phyloP scores from a whole-genome alignment of 2,797 vertebrate species.

The Rhincodon typus region DNA sequence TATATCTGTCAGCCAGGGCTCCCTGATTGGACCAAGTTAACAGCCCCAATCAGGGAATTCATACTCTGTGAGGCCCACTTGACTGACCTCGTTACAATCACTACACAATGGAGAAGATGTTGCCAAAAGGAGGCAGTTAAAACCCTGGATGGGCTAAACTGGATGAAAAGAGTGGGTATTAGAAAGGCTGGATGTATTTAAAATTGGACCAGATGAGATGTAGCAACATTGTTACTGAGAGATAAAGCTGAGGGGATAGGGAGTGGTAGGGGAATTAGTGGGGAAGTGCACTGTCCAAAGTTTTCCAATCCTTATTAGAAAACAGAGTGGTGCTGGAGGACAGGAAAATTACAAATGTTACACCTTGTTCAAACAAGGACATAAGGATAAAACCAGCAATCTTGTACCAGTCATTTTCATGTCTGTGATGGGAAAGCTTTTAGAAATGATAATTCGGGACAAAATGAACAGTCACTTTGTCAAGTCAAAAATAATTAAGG shows the following conservation, averaged over 20 bases:
- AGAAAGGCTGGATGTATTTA: background rate
- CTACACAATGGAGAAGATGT: background rate
- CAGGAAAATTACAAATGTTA: background rate
- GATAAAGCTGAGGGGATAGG: background rate
- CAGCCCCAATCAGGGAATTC: too few relatives aligned
- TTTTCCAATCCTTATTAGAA: background rate
- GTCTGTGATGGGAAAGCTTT: background rate
- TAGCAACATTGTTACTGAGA: background rate
- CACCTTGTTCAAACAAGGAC: background rate
- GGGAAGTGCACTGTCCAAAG: background rate
- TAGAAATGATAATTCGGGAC: background rate
- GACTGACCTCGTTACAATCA: too few relatives aligned
- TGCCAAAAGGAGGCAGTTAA: background rate
- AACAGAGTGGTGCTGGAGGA: background rate
- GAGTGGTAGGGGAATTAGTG: too few relatives aligned
- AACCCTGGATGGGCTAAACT: background rate
- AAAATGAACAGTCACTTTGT: background rate
- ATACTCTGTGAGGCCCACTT: too few relatives aligned
- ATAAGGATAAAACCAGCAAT: background rate
- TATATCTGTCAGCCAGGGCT: too few relatives aligned
- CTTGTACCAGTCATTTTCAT: background rate
- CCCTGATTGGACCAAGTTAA: too few relatives aligned
- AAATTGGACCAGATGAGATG: background rate
- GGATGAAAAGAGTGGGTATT: background rate
- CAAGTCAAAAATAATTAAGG: background rate